phyloP scores from a whole-genome alignment of 2,797 vertebrate genomes.

The Pseudocheirus occidentalis region DNA sequence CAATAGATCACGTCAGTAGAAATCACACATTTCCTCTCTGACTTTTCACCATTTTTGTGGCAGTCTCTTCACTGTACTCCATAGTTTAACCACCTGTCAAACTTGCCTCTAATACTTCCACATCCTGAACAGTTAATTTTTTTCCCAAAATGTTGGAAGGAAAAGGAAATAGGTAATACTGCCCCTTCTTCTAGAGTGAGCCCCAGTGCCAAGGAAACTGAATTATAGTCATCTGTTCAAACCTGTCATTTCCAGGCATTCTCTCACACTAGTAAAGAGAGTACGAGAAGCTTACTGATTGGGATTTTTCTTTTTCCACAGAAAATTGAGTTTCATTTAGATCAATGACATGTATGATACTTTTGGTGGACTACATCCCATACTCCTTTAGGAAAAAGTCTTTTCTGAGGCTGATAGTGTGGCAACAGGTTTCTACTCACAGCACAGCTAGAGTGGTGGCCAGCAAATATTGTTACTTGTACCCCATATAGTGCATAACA shows the following conservation, averaged over 20 bases:
- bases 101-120: constrained; percentile 30
- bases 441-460: background rate
- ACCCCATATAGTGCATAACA: background rate
- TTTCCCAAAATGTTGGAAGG: constrained; percentile 2
- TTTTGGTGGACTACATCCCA: background rate
- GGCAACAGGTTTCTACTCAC: background rate
- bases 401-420: background rate
- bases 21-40: background rate
- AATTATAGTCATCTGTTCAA: constrained; percentile 17
- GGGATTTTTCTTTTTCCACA: constrained; percentile 35
- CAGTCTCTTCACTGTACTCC: background rate
- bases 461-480: background rate
- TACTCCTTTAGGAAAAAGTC: background rate
- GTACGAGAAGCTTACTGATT: background rate
- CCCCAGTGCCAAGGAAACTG: background rate
- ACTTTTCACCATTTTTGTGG: background rate
- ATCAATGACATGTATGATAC: constrained; percentile 26
- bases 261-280: background rate
- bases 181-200: background rate
- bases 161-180: constrained; percentile 2
- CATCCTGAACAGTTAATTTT: constrained; percentile 27
- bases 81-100: background rate
- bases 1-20: background rate
- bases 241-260: background rate
- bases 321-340: constrained; percentile 46